Percentiles rank a stretch among this genome's conserved stretches.
Evolutionary conservation across 2,113 vertebrate species (phyloP).

Genomic region (Aspidoscelis tigris): DNA sequence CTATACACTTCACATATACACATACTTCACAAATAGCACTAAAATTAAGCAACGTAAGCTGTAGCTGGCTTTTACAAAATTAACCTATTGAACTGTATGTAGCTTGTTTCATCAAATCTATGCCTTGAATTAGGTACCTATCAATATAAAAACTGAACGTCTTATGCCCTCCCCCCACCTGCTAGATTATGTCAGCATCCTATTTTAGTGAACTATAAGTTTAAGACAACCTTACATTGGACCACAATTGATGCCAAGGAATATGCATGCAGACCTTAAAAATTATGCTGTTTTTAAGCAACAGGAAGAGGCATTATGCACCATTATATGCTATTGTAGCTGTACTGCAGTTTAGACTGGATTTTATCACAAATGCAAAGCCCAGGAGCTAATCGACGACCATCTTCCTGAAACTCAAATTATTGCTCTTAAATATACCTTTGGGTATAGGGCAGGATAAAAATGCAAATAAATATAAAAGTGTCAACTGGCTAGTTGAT

Average conservation of each 20-base stretch:
- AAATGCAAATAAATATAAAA: neutral
- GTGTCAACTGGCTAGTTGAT: neutral
- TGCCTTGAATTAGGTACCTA: neutral
- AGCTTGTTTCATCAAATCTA: constrained; percentile 10
- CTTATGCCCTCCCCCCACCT: neutral
- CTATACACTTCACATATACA: constrained; percentile 3
- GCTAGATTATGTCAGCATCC: neutral
- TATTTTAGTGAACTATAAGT: neutral
- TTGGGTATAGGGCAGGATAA: too few species aligned
- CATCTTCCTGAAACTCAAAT: constrained; percentile 36
- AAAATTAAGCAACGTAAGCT: constrained; percentile 11
- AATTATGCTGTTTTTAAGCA: neutral
- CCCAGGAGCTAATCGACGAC: neutral
- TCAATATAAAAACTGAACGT: constrained; percentile 32
- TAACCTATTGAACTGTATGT: constrained; percentile 14
- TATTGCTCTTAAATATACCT: constrained; percentile 41
- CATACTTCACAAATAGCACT: neutral
- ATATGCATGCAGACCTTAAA: neutral
- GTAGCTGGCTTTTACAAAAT: constrained; percentile 11
- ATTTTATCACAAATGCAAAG: constrained; percentile 4
- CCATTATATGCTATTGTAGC: neutral
- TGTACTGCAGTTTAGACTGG: neutral
- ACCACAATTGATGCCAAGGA: rapidly evolving
- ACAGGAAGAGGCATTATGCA: neutral
- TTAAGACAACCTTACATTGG: neutral